Conservation (phyloP, 2,888 invertebrate species). For the Erebia ligea region DNA sequence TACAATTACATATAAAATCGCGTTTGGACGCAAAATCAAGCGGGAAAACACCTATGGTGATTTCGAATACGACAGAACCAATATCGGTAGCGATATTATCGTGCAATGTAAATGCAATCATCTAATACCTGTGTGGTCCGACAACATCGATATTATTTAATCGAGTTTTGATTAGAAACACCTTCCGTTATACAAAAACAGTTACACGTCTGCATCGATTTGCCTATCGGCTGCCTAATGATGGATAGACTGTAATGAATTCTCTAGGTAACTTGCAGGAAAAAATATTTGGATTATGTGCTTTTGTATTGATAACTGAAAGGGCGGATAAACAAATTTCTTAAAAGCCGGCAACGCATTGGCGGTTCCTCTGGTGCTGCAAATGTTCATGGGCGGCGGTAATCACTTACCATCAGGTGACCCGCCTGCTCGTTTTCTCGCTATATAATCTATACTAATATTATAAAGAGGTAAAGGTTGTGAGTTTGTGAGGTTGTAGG, state of each 20-base stretch:
- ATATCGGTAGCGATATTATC: slow-evolving; percentile 13
- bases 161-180: slow-evolving; percentile 42
- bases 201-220: slow-evolving; percentile 26
- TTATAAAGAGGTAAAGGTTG: no score
- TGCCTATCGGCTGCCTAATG: slow-evolving; percentile 25
- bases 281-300: slow-evolving; percentile 5
- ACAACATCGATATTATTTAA: slow-evolving; percentile 30
- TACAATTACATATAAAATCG: neutral
- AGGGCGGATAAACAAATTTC: no score
- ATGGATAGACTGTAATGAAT: slow-evolving; percentile 23
- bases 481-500: no score
- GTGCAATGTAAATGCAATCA: slow-evolving; percentile 11
- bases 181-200: slow-evolving; percentile 35
- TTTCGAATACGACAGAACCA: slow-evolving; percentile 7
- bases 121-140: slow-evolving; percentile 37
- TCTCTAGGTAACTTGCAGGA: slow-evolving; percentile 2
- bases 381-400: no score
- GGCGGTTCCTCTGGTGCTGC: no score
- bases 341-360: no score
- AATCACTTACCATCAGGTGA: no score
- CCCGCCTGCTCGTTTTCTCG: no score
- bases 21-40: neutral
- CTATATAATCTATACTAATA: no score
- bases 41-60: neutral
- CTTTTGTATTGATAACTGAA: no score